These are phyloP conservation scores for Ophthalmolycus amberensis DNA, from an alignment of 2,113 vertebrate genomes.

Conservation along the genomic window DNA sequence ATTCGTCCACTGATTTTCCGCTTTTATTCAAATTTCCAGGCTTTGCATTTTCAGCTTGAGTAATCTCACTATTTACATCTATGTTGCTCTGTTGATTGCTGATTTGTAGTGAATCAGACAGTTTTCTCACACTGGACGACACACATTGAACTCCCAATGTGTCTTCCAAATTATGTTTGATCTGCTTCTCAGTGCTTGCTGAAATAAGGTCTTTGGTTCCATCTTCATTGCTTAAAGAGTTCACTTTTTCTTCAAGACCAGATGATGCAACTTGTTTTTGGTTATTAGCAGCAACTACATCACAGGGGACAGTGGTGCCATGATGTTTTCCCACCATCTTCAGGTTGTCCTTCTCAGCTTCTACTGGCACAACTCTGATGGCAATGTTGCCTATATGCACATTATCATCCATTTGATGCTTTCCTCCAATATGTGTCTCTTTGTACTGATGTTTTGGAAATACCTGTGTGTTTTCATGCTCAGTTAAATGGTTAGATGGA, in stretches of 20 bases:
- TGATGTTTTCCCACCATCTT: conserved; percentile 19
- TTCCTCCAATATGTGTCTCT: conserved; percentile 22
- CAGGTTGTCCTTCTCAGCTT: conserved; percentile 15
- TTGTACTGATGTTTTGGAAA: conserved; percentile 28
- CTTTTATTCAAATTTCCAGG: conserved; percentile 25
- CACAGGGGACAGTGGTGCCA: not conserved
- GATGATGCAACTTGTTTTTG: conserved; percentile 22
- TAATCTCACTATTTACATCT: conserved; percentile 11
- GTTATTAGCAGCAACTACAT: conserved; percentile 6
- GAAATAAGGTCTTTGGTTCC: conserved; percentile 1
- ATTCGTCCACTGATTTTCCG: conserved; percentile 10
- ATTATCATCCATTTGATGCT: conserved; percentile 39
- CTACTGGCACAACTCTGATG: conserved; percentile 63
- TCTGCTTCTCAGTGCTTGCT: conserved; percentile 18
- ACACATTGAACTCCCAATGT: conserved; percentile 38
- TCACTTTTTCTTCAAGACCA: conserved; percentile 21
- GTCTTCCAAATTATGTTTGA: conserved; percentile 42
- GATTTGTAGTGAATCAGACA: conserved; percentile 46
- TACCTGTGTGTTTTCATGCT: conserved; percentile 19
- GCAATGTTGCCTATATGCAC: conserved; percentile 71
- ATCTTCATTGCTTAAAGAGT: conserved; percentile 17
- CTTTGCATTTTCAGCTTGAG: conserved; percentile 38
- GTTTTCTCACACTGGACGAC: conserved; percentile 49
- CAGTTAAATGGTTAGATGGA: not conserved
- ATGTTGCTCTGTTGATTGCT: conserved; percentile 28